phyloP scores from a whole-genome alignment of 2,797 vertebrate genomes.

The Xenopus petersii region DNA sequence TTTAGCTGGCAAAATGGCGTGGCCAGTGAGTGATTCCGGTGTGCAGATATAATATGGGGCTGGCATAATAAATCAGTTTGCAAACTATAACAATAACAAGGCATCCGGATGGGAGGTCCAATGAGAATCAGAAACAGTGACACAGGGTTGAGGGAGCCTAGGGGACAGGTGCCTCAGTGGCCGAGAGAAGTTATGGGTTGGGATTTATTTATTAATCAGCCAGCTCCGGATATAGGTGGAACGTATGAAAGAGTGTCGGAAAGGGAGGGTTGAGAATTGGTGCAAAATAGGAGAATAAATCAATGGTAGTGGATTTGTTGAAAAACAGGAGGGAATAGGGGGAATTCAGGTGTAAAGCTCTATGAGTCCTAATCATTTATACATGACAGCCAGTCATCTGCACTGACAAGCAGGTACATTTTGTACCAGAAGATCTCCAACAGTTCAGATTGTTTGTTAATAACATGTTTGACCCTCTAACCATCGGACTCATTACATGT shows the following conservation, averaged over 20 bases:
- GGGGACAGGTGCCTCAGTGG: constrained; percentile 14
- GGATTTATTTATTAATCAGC: constrained; percentile 26
- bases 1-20: constrained; percentile 13
- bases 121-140: background rate
- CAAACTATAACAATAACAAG: background rate
- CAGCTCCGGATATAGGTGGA: constrained; percentile 27
- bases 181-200: background rate
- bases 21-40: constrained; percentile 22
- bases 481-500: no score
- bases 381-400: background rate
- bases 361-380: background rate
- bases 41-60: constrained; percentile 10
- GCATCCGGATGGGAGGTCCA: constrained; percentile 17
- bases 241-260: background rate
- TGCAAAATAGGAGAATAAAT: constrained; percentile 21
- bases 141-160: background rate
- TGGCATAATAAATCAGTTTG: constrained; percentile 25
- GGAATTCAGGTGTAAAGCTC: background rate
- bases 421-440: background rate
- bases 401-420: background rate
- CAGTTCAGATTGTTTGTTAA: no score
- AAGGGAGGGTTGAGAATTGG: background rate
- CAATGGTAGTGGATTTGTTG: constrained; percentile 5
- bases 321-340: constrained; percentile 12
- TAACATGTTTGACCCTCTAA: no score